Evolutionary conservation across 2,888 invertebrate species (phyloP).

Genomic region (Leptinotarsa peninsularis): DNA sequence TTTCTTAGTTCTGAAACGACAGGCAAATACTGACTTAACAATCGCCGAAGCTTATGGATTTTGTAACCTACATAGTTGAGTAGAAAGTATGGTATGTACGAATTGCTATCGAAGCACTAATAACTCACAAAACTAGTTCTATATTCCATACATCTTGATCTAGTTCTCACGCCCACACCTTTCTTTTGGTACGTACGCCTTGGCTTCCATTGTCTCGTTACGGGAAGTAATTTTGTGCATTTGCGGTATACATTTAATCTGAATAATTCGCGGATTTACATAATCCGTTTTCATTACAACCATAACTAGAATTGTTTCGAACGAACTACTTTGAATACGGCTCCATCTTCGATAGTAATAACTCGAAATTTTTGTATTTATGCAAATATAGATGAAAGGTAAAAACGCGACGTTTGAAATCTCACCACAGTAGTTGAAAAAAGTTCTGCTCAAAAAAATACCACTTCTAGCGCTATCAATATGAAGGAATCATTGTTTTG

Average conservation of each 20-base stretch:
- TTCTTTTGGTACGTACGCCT: slow-evolving; percentile 28
- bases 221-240: slow-evolving; percentile 33
- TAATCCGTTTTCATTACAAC: slow-evolving; percentile 23
- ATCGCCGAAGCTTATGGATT: slow-evolving; percentile 51
- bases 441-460: too few relatives aligned
- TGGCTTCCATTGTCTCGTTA: slow-evolving; percentile 29
- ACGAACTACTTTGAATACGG: not conserved
- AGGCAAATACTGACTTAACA: slow-evolving; percentile 37
- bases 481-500: too few relatives aligned
- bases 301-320: slow-evolving; percentile 23
- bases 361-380: not conserved
- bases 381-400: not conserved
- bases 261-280: slow-evolving; percentile 25
- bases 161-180: slow-evolving; percentile 48
- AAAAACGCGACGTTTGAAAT: not conserved
- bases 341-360: not conserved
- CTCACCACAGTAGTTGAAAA: not conserved
- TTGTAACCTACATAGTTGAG: slow-evolving; percentile 62
- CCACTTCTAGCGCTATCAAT: too few relatives aligned
- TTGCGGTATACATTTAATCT: slow-evolving; percentile 26
- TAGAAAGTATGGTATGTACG: slow-evolving; percentile 58
- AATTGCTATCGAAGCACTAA: slow-evolving; percentile 42
- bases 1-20: slow-evolving; percentile 38
- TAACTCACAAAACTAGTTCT: slow-evolving; percentile 43
- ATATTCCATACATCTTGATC: slow-evolving; percentile 43